Base-by-base conservation (phyloP, 37 sponge, comb jelly and placozoan species). In the Beroe forskalii region DNA sequence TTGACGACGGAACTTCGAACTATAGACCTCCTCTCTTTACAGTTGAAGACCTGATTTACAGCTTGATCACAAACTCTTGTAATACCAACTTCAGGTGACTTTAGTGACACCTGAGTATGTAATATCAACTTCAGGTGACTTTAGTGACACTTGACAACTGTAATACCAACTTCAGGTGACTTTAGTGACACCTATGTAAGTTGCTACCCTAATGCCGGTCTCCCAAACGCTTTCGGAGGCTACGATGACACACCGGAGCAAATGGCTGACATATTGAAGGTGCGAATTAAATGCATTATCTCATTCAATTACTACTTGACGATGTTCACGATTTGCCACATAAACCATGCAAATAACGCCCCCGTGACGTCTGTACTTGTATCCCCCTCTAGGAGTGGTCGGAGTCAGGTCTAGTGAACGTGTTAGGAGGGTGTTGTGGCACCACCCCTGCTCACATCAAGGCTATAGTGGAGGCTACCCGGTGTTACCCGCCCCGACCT, bases 361-460 rank as follows among this genome's bases (percentile, higher is more conserved):
- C n/a, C n/a, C n/a, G n/a, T n/a, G n/a, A n/a, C n/a, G n/a, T n/a
- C n/a, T n/a, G n/a, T 48, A 6, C n/a, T n/a, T n/a, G n/a, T n/a
- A n/a, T 48, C 55, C 55, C 55, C 55, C 12, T 91, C 76, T 63
- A 95, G 94, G 93, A 93, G 0, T 98, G 95, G 92, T 95, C 99
- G 37, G 92, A 44, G 12, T 93, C 92, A 89, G 99, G 99, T 64
- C 93, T 98, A 19, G 91, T 98, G 40, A 98, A 98, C 60, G 89
- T 98, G 31, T 94, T 96, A 80, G 99, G 99, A 33, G 99, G 99
- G 0, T 98, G 99, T 62, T 98, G 99, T 96, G 99, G 99, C 1
- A 95, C 92, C 60, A 98, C 96, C 14, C 99, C 99, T 22, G 94
- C 62, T 0, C 96, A 95, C 72, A 98, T 98, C 31, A 91, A 83